These are phyloP conservation scores for Melanotaenia nigrans DNA, from an alignment of 2,797 vertebrate species.

Conservation along the genomic window DNA sequence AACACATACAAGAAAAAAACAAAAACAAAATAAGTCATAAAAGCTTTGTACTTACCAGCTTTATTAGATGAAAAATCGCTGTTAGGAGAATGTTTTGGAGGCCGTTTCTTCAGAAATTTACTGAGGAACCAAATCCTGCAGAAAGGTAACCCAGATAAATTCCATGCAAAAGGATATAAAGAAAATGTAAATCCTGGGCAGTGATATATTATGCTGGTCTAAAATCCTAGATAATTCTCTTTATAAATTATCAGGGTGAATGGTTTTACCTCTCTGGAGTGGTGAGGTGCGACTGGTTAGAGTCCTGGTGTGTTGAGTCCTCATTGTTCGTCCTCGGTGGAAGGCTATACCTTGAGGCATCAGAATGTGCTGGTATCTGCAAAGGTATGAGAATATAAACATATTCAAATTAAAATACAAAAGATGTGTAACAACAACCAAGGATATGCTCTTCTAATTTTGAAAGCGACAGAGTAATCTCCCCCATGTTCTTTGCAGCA, in stretches of 20 bases:
- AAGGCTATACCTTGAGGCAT: conserved; percentile 71
- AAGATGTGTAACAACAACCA: not conserved
- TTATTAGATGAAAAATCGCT: conserved; percentile 69
- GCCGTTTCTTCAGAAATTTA: conserved; percentile 73
- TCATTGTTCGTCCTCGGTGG: conserved; percentile 72
- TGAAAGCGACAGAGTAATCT: not conserved
- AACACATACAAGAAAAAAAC: not conserved
- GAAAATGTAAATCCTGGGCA: not conserved
- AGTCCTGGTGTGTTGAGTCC: not conserved
- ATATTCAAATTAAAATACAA: not conserved
- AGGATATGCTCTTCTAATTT: not conserved
- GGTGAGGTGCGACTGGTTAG: conserved; percentile 58
- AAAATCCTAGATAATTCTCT: not conserved
- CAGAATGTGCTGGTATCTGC: conserved; percentile 51
- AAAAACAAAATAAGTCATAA: not conserved
- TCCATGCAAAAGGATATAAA: not conserved
- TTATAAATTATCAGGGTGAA: not conserved
- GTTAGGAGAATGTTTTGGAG: conserved; percentile 64
- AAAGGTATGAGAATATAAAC: conserved; percentile 24
- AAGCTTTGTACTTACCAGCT: conserved; percentile 56
- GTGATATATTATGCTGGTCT: not conserved
- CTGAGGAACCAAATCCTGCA: conserved; percentile 75
- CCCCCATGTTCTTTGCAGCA: conserved; percentile 17
- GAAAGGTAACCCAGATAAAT: conserved; percentile 18
- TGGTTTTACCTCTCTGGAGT: conserved; percentile 73